Evolutionary conservation across 1,140 invertebrate genomes (phyloP).

Genomic region (Gryllus bimaculatus): DNA sequence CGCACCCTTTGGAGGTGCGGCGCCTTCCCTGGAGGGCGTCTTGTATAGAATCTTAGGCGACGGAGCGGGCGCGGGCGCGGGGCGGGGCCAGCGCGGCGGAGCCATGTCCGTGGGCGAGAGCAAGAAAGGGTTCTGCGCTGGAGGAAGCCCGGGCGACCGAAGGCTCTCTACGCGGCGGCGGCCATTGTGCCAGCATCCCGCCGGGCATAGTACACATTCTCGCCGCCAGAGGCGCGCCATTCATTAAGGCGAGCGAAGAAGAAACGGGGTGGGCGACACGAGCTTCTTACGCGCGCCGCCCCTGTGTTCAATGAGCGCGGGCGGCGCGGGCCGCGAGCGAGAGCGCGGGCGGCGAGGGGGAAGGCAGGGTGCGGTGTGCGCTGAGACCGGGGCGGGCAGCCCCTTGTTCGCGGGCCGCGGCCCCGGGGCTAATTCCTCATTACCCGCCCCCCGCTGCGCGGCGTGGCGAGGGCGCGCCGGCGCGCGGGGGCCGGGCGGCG

Average conservation of each 20-base stretch:
- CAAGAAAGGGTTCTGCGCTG: neutral
- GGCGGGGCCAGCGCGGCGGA: no score
- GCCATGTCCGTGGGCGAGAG: neutral
- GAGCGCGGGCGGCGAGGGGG: no score
- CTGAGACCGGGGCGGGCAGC: no score
- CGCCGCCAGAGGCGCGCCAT: neutral
- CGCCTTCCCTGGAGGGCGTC: neutral
- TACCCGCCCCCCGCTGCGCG: neutral
- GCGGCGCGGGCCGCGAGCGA: no score
- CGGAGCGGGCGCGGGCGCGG: no score
- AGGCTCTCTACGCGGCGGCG: neutral
- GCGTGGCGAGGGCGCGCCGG: no score
- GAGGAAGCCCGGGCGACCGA: neutral
- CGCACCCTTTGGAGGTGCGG: neutral
- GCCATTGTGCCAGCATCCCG: neutral
- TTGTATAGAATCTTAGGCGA: neutral
- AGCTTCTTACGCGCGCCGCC: neutral
- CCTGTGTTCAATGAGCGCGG: neutral
- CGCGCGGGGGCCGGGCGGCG: no score
- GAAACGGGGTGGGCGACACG: neutral
- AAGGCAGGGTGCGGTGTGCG: no score
- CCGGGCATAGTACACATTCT: neutral
- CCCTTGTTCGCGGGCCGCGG: neutral
- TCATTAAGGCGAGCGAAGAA: neutral
- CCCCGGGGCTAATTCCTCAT: constrained; percentile 2